Evolutionary conservation across 2,113 vertebrate species (phyloP), one percentile per base, ranked within the genome.

Genomic region (Clarias gariepinus): DNA sequence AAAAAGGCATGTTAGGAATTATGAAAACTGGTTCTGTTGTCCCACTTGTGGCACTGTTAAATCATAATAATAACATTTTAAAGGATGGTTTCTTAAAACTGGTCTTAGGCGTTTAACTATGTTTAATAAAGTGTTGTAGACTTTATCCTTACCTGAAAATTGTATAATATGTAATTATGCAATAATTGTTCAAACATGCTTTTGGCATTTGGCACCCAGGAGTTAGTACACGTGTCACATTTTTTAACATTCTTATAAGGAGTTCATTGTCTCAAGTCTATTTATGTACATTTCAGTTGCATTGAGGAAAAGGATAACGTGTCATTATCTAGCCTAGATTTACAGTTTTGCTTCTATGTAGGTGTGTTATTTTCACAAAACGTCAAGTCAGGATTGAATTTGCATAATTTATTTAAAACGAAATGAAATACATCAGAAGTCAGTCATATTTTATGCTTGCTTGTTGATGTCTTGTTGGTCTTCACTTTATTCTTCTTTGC

Each of bases 231-330:
- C 6, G 41, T 47, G 41, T 47, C 41, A 4, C 41, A 47, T 47
- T 47, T 47, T 47, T 47, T 6, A 47, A 47, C 4, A 47, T 47
- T 6, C 41, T 6, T 47, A 47, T 47, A 6, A 6, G 41, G 41
- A 47, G 41, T 98, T 98, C 8, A 93, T 96, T 91, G 97, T 98
- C 69, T 92, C 93, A 93, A 52, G 92, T 91, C 90, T 95, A 47
- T 47, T 47, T 47, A 6, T 47, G 41, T 47, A 47, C 41, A 41
- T 25, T 74, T 11, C 41, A 25, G 36, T 74, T 74, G 71, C 10
- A 52, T 8, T 47, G 47, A 7, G 47, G 47, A 47, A 47, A 9
- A 47, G 41, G 36, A 5, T 25, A 74, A 47, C 1, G 4, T 41
- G 19, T 21, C 18, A 71, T 41, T 36, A 30, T 36, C 19, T 41